Conservation (phyloP, 2,113 vertebrate species). For the Micromys minutus region DNA sequence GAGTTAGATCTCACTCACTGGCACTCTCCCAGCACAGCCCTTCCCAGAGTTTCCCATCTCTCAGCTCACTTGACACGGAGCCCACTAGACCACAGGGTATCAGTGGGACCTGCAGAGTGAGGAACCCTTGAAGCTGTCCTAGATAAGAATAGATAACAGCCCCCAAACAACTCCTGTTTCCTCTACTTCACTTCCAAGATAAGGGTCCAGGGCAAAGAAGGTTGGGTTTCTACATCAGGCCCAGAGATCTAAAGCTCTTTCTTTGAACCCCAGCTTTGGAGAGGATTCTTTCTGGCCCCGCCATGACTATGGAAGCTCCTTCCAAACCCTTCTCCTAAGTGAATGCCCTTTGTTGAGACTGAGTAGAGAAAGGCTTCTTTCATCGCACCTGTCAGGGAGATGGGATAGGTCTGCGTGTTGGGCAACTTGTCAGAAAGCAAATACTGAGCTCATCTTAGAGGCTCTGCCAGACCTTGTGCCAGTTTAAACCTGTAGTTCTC, state of each 20-base stretch:
- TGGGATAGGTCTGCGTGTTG: neutral
- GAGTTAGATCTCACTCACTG: neutral
- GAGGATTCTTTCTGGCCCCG: neutral
- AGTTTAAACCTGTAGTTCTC: neutral
- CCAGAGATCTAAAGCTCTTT: neutral
- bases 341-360: neutral
- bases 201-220: neutral
- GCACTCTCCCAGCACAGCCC: neutral
- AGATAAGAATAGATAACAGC: neutral
- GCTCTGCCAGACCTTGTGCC: neutral
- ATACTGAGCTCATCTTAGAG: neutral
- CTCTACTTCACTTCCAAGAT: neutral
- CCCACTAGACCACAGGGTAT: neutral
- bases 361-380: neutral
- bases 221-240: neutral
- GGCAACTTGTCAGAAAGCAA: constrained; percentile 56
- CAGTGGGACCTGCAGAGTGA: neutral
- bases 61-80: neutral
- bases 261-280: neutral
- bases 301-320: neutral
- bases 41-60: neutral
- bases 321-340: neutral
- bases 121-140: neutral
- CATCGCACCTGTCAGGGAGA: neutral
- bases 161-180: neutral